These are phyloP conservation scores for Lepeophtheirus salmonis DNA, from an alignment of 1,140 invertebrate species.

Conservation along the genomic window DNA sequence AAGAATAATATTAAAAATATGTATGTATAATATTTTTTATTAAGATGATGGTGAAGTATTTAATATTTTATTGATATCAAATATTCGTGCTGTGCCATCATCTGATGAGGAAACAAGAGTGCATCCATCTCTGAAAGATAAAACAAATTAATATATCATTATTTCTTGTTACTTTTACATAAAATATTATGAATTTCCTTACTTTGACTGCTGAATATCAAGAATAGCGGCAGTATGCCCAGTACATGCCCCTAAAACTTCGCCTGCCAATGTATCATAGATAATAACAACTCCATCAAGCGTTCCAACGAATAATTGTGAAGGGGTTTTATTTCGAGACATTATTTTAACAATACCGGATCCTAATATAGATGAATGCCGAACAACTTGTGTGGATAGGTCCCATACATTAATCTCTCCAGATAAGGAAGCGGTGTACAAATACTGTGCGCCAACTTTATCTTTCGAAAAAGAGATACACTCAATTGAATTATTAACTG, in stretches of 20 bases:
- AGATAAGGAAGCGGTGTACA: neutral
- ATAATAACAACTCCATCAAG: slow-evolving; percentile 2
- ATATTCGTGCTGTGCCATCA: neutral
- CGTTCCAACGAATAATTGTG: slow-evolving; percentile 1
- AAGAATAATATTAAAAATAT: neutral
- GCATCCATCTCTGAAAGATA: neutral
- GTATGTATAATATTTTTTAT: neutral
- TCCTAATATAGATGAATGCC: neutral
- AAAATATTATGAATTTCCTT: neutral
- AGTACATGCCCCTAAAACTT: neutral
- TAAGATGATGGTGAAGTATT: neutral
- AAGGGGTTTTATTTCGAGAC: neutral
- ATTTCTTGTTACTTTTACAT: neutral
- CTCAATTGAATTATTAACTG: neutral
- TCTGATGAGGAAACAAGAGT: neutral
- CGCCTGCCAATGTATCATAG: neutral
- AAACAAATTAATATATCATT: neutral
- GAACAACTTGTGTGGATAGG: neutral
- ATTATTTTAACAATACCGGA: neutral
- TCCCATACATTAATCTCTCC: neutral
- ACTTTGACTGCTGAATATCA: neutral
- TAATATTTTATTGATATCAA: neutral
- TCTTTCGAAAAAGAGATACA: neutral
- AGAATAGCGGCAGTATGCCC: slow-evolving; percentile 9
- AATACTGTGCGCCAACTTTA: neutral